Evolutionary conservation across 2,113 vertebrate genomes (phyloP), one percentile per base, ranked within the genome.

Genomic region (Leiothrix lutea): DNA sequence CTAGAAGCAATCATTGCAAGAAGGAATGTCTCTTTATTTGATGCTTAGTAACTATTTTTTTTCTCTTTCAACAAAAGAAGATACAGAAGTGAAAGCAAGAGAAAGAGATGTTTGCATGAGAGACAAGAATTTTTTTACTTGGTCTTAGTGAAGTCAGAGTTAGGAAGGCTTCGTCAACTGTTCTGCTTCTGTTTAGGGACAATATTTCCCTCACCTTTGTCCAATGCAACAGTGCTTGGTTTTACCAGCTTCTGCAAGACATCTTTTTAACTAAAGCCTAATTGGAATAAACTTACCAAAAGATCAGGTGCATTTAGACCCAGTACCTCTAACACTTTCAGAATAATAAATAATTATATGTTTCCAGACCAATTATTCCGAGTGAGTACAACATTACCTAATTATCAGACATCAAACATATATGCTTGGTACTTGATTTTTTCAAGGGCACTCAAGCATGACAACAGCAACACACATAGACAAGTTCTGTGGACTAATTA

Each of bases 351-450:
- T 98, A 97, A 98, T 96, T 85, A 89, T 96, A 94, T 88, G 83
- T 98, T 98, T 98, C 80, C 92, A 97, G 97, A 94, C 96, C 95
- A 98, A 97, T 98, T 98, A 98, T 96, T 97, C 86, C 67, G 93
- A 97, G 93, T 92, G 98, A 98, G 96, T 97, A 97, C 71, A 97
- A 97, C 96, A 97, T 98, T 98, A 98, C 95, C 90, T 98, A 98
- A 97, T 98, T 98, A 98, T 94, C 86, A 98, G 53, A 98, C 97
- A 98, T 98, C 96, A 98, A 96, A 97, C 95, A 96, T 96, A 96
- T 98, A 97, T 95, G 95, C 97, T 98, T 97, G 90, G 94, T 96
- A 97, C 94, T 97, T 98, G 89, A 98, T 98, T 98, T 98, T 98
- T 97, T 98, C 95, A 97, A 98, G 97, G 95, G 97, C 94, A 96